Percentiles rank a stretch among this genome's conserved stretches.
phyloP scores from a whole-genome alignment of 2,113 vertebrate genomes.

The Plecotus auritus region DNA sequence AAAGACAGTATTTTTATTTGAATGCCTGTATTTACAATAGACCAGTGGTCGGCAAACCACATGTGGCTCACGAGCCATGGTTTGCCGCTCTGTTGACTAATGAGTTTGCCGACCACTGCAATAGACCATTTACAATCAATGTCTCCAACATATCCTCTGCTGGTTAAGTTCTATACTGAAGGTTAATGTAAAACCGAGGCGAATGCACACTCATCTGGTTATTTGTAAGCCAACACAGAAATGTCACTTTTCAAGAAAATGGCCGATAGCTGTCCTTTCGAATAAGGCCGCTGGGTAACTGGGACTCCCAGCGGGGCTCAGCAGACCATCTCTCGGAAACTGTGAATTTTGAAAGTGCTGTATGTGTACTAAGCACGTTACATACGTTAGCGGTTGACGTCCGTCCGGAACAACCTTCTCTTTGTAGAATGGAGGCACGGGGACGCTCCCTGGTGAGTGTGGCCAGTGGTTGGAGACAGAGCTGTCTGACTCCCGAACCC shows the following conservation, averaged over 20 bases:
- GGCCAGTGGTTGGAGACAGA: neutral
- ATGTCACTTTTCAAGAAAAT: neutral
- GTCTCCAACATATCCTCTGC: neutral
- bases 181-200: neutral
- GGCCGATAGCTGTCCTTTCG: neutral
- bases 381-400: neutral
- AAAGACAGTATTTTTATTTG: neutral
- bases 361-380: neutral
- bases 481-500: neutral
- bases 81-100: no score
- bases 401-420: neutral
- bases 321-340: neutral
- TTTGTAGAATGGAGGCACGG: neutral
- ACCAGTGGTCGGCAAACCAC: neutral
- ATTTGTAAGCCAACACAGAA: neutral
- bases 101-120: neutral
- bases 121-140: neutral
- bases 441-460: neutral
- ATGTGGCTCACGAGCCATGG: no score
- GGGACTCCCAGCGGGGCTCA: neutral
- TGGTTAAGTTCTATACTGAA: neutral
- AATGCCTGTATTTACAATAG: neutral
- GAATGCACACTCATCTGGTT: neutral
- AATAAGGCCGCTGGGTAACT: neutral
- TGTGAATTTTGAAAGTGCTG: neutral